phyloP scores from a whole-genome alignment of 2,888 invertebrate genomes.

The Leucozona laternaria region DNA sequence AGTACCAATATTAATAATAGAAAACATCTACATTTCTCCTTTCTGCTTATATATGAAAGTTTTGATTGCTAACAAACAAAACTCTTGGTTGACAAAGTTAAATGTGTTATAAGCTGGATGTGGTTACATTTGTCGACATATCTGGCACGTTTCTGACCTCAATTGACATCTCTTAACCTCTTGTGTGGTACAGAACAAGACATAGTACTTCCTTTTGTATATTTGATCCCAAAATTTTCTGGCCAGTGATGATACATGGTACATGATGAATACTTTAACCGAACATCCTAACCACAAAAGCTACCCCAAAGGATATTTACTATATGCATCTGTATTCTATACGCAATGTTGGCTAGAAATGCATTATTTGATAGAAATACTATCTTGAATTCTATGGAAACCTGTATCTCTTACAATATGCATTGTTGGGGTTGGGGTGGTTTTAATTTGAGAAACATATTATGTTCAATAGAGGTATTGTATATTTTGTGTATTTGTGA shows the following conservation, averaged over 20 bases:
- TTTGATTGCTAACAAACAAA: slow-evolving; percentile 11
- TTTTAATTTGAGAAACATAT: background rate
- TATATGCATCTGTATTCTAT: background rate
- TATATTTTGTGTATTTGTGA: background rate
- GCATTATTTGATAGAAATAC: background rate
- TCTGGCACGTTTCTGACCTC: slow-evolving; percentile 13
- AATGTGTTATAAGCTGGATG: background rate
- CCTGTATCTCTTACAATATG: background rate
- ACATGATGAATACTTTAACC: slow-evolving; percentile 6
- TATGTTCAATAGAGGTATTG: background rate
- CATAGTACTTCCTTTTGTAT: slow-evolving; percentile 1
- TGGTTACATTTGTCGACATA: slow-evolving; percentile 9
- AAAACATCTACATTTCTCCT: too few relatives aligned
- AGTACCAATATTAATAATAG: too few relatives aligned
- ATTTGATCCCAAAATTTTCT: slow-evolving; percentile 7
- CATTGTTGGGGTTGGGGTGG: background rate
- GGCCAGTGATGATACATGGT: background rate
- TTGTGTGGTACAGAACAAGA: background rate
- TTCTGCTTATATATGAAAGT: background rate
- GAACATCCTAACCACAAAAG: background rate
- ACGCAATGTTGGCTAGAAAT: background rate
- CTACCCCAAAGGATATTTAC: background rate
- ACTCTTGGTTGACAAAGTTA: background rate
- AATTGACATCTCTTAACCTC: slow-evolving; percentile 13
- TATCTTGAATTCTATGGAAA: background rate